Percentiles rank a stretch among this genome's conserved stretches.
Conservation (phyloP, 2,797 vertebrate genomes). For the Xenentodon cancila region DNA sequence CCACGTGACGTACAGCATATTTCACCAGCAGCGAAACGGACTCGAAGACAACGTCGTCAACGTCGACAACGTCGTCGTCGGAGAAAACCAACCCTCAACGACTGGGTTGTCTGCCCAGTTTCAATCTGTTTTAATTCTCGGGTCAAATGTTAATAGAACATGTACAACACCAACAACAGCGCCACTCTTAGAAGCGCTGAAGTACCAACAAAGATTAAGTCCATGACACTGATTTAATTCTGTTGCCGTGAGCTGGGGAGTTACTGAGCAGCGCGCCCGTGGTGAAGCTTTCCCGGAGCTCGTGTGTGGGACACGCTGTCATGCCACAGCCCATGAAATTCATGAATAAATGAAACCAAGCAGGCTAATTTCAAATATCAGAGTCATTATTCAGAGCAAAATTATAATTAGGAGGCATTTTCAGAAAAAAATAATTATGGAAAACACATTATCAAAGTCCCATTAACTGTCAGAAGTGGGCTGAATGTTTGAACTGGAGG, state of each 20-base stretch:
- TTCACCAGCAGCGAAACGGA: no score
- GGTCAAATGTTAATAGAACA: no score
- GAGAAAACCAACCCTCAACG: no score
- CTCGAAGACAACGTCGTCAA: no score
- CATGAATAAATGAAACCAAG: conserved; percentile 50
- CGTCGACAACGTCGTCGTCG: no score
- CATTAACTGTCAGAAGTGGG: conserved; percentile 26
- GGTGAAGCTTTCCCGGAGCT: conserved; percentile 7
- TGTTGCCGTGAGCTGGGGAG: neutral
- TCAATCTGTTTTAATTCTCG: no score
- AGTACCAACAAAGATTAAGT: no score
- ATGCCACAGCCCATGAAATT: conserved; percentile 37
- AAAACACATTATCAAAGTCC: conserved; percentile 29
- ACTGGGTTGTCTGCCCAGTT: no score
- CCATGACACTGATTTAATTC: conserved; percentile 32
- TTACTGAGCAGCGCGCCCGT: conserved; percentile 23
- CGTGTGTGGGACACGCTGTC: conserved; percentile 11
- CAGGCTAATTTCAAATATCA: conserved; percentile 65
- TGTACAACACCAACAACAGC: no score
- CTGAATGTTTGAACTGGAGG: no score
- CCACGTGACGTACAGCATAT: no score
- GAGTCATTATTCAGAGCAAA: conserved; percentile 64
- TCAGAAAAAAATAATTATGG: conserved; percentile 28
- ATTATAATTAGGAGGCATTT: conserved; percentile 63
- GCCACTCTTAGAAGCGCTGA: no score